Evolutionary conservation across 2,113 vertebrate genomes (phyloP).

Genomic region (Microtus montanus): DNA sequence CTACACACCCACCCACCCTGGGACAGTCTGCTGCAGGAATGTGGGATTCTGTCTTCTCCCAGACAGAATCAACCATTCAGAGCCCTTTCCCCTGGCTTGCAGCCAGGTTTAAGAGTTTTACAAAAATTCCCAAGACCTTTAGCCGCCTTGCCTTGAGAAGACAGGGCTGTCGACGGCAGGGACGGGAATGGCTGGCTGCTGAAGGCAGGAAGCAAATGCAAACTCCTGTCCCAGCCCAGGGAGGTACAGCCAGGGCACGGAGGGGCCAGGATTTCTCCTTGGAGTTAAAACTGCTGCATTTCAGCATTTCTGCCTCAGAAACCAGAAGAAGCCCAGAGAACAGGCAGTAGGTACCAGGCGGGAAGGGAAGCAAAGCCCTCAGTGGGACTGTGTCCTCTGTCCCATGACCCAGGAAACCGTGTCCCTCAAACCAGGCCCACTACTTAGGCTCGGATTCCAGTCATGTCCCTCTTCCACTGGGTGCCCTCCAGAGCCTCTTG

Average conservation of each 20-base stretch:
- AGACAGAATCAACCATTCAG: conserved; percentile 53
- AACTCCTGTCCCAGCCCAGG: conserved; percentile 54
- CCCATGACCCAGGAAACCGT: accelerated
- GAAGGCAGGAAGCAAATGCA: conserved; percentile 68
- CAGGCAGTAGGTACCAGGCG: neutral
- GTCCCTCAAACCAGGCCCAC: accelerated
- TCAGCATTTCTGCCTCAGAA: conserved; percentile 4
- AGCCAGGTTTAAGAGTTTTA: conserved; percentile 70
- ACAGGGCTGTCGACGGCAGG: neutral
- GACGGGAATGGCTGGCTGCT: neutral
- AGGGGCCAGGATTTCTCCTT: conserved; percentile 24
- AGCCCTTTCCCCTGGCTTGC: conserved; percentile 50
- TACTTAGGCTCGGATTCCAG: neutral
- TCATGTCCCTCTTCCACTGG: neutral
- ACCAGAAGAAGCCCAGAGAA: neutral
- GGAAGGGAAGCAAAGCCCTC: neutral
- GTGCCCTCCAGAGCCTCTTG: neutral
- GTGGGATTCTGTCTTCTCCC: conserved; percentile 68
- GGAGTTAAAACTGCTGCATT: neutral
- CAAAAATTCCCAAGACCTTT: conserved; percentile 82
- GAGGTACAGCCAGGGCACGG: neutral
- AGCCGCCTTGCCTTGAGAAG: conserved; percentile 67
- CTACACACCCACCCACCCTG: neutral
- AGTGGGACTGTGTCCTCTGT: neutral
- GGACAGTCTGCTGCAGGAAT: conserved; percentile 25